These are phyloP conservation scores for Thaumatotibia leucotreta DNA, from an alignment of 1,140 invertebrate species.

Conservation along the genomic window DNA sequence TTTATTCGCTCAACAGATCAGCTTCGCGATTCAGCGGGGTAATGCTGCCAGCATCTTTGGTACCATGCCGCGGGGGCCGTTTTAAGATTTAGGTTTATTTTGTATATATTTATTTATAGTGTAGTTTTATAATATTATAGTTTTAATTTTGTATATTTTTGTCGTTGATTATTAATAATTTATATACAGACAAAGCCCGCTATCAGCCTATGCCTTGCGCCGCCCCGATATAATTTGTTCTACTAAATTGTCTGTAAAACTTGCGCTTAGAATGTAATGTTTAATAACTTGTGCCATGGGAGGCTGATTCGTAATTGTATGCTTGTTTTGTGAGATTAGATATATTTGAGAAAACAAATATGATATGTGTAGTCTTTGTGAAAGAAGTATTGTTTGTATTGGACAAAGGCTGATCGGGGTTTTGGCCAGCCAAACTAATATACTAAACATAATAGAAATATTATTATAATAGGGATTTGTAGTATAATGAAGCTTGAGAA, in stretches of 20 bases:
- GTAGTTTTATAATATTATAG: too few species aligned
- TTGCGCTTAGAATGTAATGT: slow-evolving; percentile 64
- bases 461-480: too few species aligned
- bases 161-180: too few species aligned
- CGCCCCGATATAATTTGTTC: slow-evolving; percentile 65
- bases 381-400: neutral
- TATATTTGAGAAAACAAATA: slow-evolving; percentile 39
- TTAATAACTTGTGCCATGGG: slow-evolving; percentile 67
- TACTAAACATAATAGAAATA: neutral
- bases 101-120: too few species aligned
- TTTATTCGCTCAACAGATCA: too few species aligned
- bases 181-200: too few species aligned
- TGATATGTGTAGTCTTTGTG: slow-evolving; percentile 18
- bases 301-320: slow-evolving; percentile 61
- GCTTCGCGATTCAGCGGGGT: too few species aligned
- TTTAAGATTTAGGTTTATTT: too few species aligned
- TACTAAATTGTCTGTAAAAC: slow-evolving; percentile 73
- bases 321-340: slow-evolving; percentile 31
- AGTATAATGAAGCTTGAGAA: too few species aligned
- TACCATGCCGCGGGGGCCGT: too few species aligned
- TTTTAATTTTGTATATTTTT: too few species aligned
- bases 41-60: too few species aligned
- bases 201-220: slow-evolving; percentile 22
- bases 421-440: neutral
- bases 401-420: neutral